Percentiles rank a stretch among this genome's conserved stretches.
These are phyloP conservation scores for Autographa pulchrina DNA, from an alignment of 2,888 invertebrate species.

Conservation along the genomic window DNA sequence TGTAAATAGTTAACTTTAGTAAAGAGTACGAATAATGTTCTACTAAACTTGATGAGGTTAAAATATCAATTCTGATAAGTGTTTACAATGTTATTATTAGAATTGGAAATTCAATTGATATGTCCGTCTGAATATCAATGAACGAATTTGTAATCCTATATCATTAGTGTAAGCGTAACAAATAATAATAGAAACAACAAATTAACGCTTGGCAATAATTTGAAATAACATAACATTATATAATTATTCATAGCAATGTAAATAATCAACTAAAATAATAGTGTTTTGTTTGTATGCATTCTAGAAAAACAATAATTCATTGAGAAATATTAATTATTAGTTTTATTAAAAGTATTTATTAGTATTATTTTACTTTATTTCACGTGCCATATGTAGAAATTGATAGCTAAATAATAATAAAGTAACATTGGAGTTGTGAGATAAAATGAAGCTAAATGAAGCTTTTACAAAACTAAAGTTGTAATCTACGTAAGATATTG, in stretches of 20 bases:
- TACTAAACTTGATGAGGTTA: conserved; percentile 64
- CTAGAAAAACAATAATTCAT: conserved; percentile 49
- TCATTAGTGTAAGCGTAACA: conserved; percentile 82
- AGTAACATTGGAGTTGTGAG: conserved; percentile 87
- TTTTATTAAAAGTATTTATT: conserved; percentile 57
- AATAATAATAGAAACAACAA: conserved; percentile 73
- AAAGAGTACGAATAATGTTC: conserved; percentile 57
- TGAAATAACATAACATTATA: conserved; percentile 66
- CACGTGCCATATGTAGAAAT: conserved; percentile 83
- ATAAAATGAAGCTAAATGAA: conserved; percentile 82
- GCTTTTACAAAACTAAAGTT: conserved; percentile 79
- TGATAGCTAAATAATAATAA: conserved; percentile 74
- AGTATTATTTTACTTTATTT: conserved; percentile 72
- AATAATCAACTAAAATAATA: conserved; percentile 46
- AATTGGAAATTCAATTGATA: conserved; percentile 85
- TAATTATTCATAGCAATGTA: conserved; percentile 53
- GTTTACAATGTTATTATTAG: conserved; percentile 80
- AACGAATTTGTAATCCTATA: conserved; percentile 87
- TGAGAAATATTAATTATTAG: conserved; percentile 44
- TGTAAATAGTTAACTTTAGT: conserved; percentile 73
- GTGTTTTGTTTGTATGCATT: conserved; percentile 38
- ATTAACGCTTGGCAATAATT: conserved; percentile 88
- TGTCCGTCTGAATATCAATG: conserved; percentile 86
- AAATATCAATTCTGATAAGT: conserved; percentile 76
- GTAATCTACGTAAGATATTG: conserved; percentile 88